Evolutionary conservation across 2,888 invertebrate species (phyloP).

Genomic region (Metacarcinus magister): DNA sequence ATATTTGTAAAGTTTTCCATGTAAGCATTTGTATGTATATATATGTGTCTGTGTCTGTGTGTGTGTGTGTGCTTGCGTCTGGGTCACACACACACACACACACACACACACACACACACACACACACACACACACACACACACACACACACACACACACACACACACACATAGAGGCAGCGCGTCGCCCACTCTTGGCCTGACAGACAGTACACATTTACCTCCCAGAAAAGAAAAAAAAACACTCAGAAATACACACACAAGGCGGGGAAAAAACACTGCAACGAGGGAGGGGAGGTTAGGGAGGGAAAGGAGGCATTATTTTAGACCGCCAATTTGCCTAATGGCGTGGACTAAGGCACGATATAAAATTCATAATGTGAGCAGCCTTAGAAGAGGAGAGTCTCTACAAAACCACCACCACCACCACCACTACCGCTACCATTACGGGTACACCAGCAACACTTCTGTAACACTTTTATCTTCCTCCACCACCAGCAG

Average conservation of each 20-base stretch:
- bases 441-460: not conserved
- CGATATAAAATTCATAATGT: constrained; percentile 41
- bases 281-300: not conserved
- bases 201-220: constrained; percentile 7
- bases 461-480: not conserved
- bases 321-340: constrained; percentile 43
- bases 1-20: not conserved
- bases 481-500: not conserved
- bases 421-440: not conserved
- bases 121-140: constrained; percentile 45
- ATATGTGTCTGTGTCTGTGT: not conserved
- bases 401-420: not conserved
- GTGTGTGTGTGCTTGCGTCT: constrained; percentile 6
- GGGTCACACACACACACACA: not conserved
- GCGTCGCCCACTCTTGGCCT: not conserved
- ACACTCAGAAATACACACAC: not conserved
- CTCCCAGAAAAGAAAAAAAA: not conserved
- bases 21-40: constrained; percentile 30
- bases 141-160: constrained; percentile 12
- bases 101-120: constrained; percentile 15
- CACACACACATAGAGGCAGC: not conserved
- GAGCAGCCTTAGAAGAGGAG: constrained; percentile 6
- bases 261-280: not conserved
- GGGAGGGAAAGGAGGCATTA: not conserved
- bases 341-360: constrained; percentile 43